Evolutionary conservation across 2,113 vertebrate genomes (phyloP).

Genomic region (Cynoglossus semilaevis): DNA sequence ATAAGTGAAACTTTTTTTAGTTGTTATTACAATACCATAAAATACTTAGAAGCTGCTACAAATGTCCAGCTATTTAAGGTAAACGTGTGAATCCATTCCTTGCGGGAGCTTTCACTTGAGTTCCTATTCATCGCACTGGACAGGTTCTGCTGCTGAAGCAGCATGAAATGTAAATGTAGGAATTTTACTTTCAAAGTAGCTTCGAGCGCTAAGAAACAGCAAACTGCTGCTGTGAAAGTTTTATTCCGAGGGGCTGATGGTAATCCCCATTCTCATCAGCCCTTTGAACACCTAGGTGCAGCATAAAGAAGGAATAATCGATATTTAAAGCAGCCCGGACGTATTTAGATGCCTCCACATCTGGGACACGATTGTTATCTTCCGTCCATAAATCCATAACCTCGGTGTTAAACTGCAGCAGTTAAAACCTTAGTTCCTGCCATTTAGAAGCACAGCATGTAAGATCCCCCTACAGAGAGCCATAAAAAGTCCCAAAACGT

Average conservation of each 20-base stretch:
- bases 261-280: conserved; percentile 60
- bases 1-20: conserved; percentile 14
- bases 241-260: conserved; percentile 47
- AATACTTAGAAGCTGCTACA: not conserved
- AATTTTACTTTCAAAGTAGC: conserved; percentile 66
- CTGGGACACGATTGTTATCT: conserved; percentile 58
- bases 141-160: conserved; percentile 25
- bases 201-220: conserved; percentile 48
- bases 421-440: conserved; percentile 15
- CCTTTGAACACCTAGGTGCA: conserved; percentile 51
- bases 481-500: too few relatives aligned
- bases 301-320: conserved; percentile 69
- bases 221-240: conserved; percentile 62
- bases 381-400: conserved; percentile 64
- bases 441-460: too few relatives aligned
- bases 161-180: conserved; percentile 53
- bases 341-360: conserved; percentile 50
- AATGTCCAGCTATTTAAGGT: too few relatives aligned
- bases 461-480: too few relatives aligned
- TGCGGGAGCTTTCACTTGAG: conserved; percentile 9
- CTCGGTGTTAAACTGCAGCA: conserved; percentile 49
- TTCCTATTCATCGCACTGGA: conserved; percentile 20
- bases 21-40: not conserved
- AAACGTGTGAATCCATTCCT: conserved; percentile 6
- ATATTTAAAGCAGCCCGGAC: conserved; percentile 69